Percentiles rank a stretch among this genome's conserved stretches.
Conservation (phyloP, 2,797 vertebrate species). For the Gallinago solitaria region DNA sequence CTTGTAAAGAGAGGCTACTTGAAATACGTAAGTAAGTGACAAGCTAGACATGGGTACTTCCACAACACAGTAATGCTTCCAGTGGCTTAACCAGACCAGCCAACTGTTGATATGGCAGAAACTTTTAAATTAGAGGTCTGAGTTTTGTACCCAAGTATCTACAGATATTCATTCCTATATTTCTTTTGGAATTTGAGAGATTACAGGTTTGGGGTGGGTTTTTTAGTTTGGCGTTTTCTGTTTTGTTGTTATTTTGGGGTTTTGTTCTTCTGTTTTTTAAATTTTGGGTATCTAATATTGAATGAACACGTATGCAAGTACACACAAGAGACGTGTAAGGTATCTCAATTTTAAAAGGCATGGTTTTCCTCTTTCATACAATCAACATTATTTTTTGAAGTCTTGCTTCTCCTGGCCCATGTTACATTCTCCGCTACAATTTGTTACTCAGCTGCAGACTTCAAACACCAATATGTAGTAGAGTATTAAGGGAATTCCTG, state of each 20-base stretch:
- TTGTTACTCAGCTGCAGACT: conserved; percentile 34
- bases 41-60: not conserved
- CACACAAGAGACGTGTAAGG: conserved; percentile 6
- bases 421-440: conserved; percentile 14
- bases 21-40: not conserved
- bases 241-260: not conserved
- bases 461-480: not conserved
- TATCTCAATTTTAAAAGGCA: conserved; percentile 38
- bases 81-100: not conserved
- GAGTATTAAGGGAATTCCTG: conserved; percentile 57
- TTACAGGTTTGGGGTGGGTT: not conserved
- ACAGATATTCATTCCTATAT: not conserved
- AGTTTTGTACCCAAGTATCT: not conserved
- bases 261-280: not conserved
- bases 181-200: conserved; percentile 16
- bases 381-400: conserved; percentile 17
- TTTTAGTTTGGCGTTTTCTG: not conserved
- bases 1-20: not conserved
- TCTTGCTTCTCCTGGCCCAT: not conserved
- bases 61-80: not conserved
- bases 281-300: conserved; percentile 9
- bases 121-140: not conserved
- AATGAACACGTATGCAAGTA: conserved; percentile 23
- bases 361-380: conserved; percentile 43
- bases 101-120: not conserved